Base-by-base conservation (phyloP, 2,113 vertebrate genomes). In the Eira barbara region DNA sequence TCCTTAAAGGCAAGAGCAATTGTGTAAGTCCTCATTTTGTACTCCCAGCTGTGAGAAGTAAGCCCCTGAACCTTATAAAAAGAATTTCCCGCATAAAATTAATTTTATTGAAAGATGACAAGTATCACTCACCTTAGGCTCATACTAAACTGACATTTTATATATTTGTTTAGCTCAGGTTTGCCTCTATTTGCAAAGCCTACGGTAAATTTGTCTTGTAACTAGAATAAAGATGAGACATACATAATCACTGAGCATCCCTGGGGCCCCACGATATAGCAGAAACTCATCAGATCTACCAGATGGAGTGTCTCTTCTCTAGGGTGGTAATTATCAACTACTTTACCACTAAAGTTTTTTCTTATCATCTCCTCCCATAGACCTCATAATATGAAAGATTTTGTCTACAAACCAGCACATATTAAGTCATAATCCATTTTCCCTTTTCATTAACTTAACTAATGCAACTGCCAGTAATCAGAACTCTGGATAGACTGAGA, bases 401-500 rank as follows among this genome's bases (percentile, higher is more conserved):
- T 80, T 83, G 63, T 93, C 82, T 52, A 93, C 67, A 92, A 73
- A 95, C 11, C 86, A 81, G 36, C 20, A 61, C 42, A 55, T 74
- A 82, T 81, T 74, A 95, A 81, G 21, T 65, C 86, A 71, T 81
- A 89, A 90, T 84, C 88, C 57, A 95, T 88, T 95, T 92, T 74
- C 36, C 52, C 8, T 96, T 93, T 80, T 94, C 57, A 93, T 71
- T 97, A 95, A 95, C 55, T 63, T 87, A 92, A 95, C 83, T 97
- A 89, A 94, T 63, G 47, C 55, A 94, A 69, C 49, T 97, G 45
- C 76, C 87, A 82, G 85, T 93, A 67, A 25, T 84, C 69, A 94
- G 57, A 97, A 88, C 57, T 94, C 91, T 67, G 65, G 80, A 78
- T 63, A 96, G 61, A 95, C 31, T 27, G 45, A 96, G 87, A 94